phyloP scores from a whole-genome alignment of 1,140 invertebrate genomes.

The Maniola jurtina region DNA sequence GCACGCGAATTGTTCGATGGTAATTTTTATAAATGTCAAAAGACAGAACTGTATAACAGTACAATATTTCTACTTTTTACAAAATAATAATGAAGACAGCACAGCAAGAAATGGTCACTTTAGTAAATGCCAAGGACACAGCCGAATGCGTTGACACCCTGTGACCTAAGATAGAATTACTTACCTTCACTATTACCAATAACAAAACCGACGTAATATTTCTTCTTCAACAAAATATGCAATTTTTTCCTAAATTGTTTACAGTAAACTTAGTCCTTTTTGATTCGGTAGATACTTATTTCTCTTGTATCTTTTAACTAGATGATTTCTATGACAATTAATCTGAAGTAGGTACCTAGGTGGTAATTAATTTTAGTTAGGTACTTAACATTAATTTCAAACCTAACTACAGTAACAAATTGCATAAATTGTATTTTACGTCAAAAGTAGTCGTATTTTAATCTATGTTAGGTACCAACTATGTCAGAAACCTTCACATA shows the following conservation, averaged over 20 bases:
- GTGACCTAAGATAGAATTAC: neutral
- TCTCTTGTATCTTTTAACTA: no score
- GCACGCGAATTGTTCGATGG: constrained; percentile 28
- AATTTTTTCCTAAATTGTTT: no score
- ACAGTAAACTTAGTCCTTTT: no score
- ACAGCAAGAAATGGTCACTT: constrained; percentile 3
- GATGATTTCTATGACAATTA: no score
- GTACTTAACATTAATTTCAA: no score
- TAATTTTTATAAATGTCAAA: constrained; percentile 39
- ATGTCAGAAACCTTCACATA: no score
- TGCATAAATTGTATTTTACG: no score
- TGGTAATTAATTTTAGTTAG: no score
- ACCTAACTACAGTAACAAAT: no score
- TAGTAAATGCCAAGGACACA: constrained; percentile 3
- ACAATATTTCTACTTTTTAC: constrained; percentile 4
- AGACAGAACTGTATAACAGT: constrained; percentile 15
- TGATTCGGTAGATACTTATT: no score
- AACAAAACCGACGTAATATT: neutral
- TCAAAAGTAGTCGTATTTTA: neutral
- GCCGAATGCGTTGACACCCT: constrained; percentile 1
- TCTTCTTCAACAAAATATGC: neutral
- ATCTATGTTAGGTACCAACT: no score
- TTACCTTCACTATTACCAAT: neutral
- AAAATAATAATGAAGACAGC: constrained; percentile 8
- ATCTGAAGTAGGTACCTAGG: no score